These are phyloP conservation scores for Grantiella picta DNA, from an alignment of 2,113 vertebrate genomes.

Conservation along the genomic window DNA sequence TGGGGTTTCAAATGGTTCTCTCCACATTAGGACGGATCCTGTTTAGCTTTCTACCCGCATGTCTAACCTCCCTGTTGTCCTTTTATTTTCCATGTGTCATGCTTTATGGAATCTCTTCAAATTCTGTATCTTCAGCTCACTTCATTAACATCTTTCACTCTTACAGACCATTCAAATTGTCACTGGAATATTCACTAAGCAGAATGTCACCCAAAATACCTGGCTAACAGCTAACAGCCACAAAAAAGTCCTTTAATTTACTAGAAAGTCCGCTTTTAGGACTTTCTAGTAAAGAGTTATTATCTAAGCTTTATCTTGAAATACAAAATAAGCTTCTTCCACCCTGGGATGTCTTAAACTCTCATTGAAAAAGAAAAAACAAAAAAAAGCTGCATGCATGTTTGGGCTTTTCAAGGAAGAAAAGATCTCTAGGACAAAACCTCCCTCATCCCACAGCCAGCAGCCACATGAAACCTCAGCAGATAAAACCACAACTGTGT, in stretches of 20 bases:
- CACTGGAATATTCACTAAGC: neutral
- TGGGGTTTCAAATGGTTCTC: neutral
- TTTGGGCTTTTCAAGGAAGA: neutral
- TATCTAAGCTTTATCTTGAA: neutral
- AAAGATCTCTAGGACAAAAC: neutral
- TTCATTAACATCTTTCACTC: neutral
- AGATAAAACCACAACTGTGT: neutral
- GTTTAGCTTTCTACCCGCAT: neutral
- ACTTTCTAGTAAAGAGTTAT: neutral
- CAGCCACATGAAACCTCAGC: neutral
- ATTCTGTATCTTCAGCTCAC: neutral
- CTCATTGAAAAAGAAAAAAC: neutral
- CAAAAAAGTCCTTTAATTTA: neutral
- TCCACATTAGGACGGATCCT: neutral
- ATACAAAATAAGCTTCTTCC: neutral
- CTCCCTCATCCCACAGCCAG: neutral
- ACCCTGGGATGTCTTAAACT: neutral
- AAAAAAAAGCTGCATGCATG: neutral
- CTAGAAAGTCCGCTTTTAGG: neutral
- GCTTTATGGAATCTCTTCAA: neutral
- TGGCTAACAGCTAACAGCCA: neutral
- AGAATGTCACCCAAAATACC: neutral
- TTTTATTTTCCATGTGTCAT: neutral
- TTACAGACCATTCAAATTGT: neutral
- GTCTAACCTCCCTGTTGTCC: neutral